phyloP scores from a whole-genome alignment of 2,113 vertebrate genomes.

The Spea multiplicata region DNA sequence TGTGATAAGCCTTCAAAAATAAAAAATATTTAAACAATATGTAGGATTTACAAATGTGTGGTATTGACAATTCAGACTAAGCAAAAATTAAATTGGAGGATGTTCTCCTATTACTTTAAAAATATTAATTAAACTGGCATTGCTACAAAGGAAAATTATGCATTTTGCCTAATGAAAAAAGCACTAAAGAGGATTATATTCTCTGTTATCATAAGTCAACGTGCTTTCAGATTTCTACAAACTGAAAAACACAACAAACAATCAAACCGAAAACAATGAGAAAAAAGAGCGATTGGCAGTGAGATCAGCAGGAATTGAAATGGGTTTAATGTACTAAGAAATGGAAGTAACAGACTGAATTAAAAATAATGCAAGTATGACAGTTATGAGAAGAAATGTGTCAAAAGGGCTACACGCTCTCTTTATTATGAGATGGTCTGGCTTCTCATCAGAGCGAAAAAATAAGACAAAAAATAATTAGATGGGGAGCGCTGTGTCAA shows the following conservation, averaged over 20 bases:
- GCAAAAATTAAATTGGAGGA: slow-evolving; percentile 6
- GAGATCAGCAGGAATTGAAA: slow-evolving; percentile 4
- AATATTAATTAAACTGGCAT: slow-evolving; percentile 22
- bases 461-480: neutral
- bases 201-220: slow-evolving; percentile 7
- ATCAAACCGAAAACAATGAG: neutral
- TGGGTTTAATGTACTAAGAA: slow-evolving; percentile 16
- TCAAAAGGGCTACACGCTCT: neutral
- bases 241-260: slow-evolving; percentile 16
- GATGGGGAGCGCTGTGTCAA: too few relatives aligned
- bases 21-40: neutral
- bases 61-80: slow-evolving; percentile 5
- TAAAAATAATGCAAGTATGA: slow-evolving; percentile 1
- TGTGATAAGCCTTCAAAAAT: neutral
- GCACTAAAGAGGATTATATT: slow-evolving; percentile 29
- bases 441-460: slow-evolving; percentile 6
- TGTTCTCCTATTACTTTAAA: neutral
- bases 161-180: slow-evolving; percentile 42
- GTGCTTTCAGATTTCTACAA: slow-evolving; percentile 15
- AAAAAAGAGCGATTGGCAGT: slow-evolving; percentile 6
- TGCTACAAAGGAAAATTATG: slow-evolving; percentile 7
- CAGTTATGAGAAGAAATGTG: neutral
- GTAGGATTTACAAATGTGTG: neutral
- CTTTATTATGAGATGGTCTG: neutral
- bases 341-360: neutral